phyloP scores from a whole-genome alignment of 2,797 vertebrate genomes.

The Chaetodon trifasciatus region DNA sequence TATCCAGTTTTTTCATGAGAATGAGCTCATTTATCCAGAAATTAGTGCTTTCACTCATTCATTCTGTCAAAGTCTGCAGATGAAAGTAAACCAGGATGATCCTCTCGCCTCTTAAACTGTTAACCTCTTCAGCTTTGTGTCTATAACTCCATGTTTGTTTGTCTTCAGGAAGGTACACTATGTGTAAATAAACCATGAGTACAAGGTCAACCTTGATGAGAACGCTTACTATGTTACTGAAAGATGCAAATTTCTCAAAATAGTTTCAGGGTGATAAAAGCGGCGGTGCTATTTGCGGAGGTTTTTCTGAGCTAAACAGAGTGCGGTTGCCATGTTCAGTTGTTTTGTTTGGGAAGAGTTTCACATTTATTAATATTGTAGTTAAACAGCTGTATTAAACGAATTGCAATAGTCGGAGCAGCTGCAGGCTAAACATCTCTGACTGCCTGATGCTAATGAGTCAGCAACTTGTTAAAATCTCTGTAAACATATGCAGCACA shows the following conservation, averaged over 20 bases:
- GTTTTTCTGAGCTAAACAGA: not conserved
- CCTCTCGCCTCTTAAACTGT: not conserved
- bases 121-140: slow-evolving; percentile 1
- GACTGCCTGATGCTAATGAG: not conserved
- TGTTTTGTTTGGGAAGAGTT: not conserved
- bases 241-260: not conserved
- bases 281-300: not conserved
- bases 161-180: slow-evolving; percentile 3
- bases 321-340: not conserved
- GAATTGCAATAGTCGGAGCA: not conserved
- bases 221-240: not conserved
- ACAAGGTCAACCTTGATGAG: slow-evolving; percentile 10
- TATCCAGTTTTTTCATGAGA: too few species aligned
- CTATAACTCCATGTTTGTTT: not conserved
- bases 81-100: not conserved
- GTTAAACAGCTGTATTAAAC: not conserved
- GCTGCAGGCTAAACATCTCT: not conserved
- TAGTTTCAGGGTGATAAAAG: slow-evolving; percentile 3
- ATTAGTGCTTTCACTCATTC: not conserved
- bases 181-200: slow-evolving; percentile 27
- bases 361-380: not conserved
- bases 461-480: slow-evolving; percentile 11
- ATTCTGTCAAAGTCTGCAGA: not conserved
- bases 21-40: not conserved
- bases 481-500: slow-evolving; percentile 8